A percentile compares a stretch with the other conserved stretches of the same genome.
phyloP scores from a whole-genome alignment of 2,888 invertebrate genomes.

The Cerastis rubricosa region DNA sequence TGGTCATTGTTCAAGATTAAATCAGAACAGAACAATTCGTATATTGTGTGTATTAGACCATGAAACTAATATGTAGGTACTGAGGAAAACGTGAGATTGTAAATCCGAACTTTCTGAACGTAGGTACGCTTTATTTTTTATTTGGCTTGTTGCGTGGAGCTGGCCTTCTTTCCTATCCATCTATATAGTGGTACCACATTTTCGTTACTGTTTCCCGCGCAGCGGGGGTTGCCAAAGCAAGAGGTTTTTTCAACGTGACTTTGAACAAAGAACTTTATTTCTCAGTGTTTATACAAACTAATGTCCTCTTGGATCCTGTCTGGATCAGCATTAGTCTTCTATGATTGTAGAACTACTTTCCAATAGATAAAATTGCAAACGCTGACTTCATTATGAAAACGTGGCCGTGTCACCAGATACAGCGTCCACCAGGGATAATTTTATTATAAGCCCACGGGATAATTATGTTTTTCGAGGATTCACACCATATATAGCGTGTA shows the following conservation, averaged over 20 bases:
- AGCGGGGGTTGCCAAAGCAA: slow-evolving; percentile 37
- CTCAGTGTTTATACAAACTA: not conserved
- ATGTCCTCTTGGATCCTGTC: not conserved
- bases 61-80: not conserved
- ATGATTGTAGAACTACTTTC: not conserved
- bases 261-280: slow-evolving; percentile 29
- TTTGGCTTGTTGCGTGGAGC: not conserved
- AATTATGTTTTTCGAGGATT: too few species aligned
- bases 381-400: too few species aligned
- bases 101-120: not conserved
- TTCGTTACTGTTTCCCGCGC: slow-evolving; percentile 27
- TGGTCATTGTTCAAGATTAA: not conserved
- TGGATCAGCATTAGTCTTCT: not conserved
- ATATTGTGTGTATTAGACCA: not conserved
- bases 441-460: too few species aligned
- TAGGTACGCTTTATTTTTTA: not conserved
- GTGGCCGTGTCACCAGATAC: too few species aligned
- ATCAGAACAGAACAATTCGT: not conserved
- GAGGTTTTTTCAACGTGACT: slow-evolving; percentile 10
- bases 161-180: not conserved
- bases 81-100: not conserved
- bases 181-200: not conserved
- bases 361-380: not conserved
- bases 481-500: too few species aligned
- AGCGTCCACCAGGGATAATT: too few species aligned